A percentile compares a stretch with the other conserved stretches of the same genome.
Evolutionary conservation across 64 coral and sea anemone genomes (phyloP).

Genomic region (Trachythela sp.): DNA sequence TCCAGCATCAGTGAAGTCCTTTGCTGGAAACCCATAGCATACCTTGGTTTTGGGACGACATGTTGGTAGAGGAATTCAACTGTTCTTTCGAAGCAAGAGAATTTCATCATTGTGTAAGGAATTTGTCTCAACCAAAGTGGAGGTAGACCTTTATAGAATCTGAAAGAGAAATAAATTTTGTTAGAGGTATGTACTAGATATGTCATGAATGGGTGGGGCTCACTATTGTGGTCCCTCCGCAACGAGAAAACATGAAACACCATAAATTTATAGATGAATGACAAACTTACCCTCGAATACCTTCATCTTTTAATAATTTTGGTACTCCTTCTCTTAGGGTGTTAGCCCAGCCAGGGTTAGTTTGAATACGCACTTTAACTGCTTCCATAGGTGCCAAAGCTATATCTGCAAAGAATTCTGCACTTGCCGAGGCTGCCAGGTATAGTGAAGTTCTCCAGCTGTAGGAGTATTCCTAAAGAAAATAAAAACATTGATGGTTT

Average conservation of each 20-base stretch:
- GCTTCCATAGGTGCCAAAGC: constrained; percentile 93
- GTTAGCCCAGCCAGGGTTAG: constrained; percentile 91
- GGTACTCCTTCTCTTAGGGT: constrained; percentile 76
- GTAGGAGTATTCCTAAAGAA: constrained; percentile 74
- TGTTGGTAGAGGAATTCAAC: constrained; percentile 90
- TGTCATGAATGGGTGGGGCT: no score
- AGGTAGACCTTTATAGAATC: constrained; percentile 96
- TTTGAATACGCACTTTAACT: constrained; percentile 92
- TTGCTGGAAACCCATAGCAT: background rate
- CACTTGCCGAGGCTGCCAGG: constrained; percentile 88
- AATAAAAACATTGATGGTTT: background rate
- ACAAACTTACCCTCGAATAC: constrained; percentile 69
- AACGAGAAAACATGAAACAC: no score
- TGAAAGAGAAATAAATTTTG: constrained; percentile 19
- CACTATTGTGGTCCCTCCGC: no score
- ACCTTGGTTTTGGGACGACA: constrained; percentile 99
- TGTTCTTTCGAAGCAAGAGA: constrained; percentile 98
- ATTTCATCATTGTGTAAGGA: constrained; percentile 99
- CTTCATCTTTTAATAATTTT: constrained; percentile 68
- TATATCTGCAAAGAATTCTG: constrained; percentile 98
- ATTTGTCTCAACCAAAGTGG: constrained; percentile 97
- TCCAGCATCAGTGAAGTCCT: background rate
- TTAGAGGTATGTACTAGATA: background rate
- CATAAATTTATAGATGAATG: background rate
- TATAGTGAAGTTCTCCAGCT: constrained; percentile 82